phyloP scores from a whole-genome alignment of 2,888 invertebrate species.

The Tolmerus cingulatus region DNA sequence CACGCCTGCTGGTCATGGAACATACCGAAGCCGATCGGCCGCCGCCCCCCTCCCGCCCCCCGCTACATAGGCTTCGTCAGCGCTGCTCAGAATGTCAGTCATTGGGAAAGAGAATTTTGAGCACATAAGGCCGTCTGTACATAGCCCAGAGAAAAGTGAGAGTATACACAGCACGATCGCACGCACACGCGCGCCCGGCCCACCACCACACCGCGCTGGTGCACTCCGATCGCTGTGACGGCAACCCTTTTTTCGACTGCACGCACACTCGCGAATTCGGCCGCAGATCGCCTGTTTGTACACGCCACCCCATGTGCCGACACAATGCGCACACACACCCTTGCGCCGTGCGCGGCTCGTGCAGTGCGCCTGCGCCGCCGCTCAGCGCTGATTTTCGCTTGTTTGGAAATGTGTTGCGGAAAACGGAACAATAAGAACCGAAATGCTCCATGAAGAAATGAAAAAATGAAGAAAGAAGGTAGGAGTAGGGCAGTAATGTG shows the following conservation, averaged over 20 bases:
- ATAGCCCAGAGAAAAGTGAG: constrained; percentile 46
- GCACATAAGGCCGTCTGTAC: constrained; percentile 22
- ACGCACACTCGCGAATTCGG: neutral
- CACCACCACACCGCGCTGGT: neutral
- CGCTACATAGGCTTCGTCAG: neutral
- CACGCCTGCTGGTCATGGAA: neutral
- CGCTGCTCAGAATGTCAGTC: constrained; percentile 6
- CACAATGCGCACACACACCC: neutral
- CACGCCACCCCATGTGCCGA: neutral
- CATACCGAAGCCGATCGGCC: neutral
- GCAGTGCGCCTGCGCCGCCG: neutral
- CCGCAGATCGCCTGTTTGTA: neutral
- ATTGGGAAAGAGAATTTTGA: constrained; percentile 40
- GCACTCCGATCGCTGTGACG: neutral
- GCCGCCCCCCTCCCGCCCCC: neutral
- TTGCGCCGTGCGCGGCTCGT: neutral
- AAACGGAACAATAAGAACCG: constrained; percentile 31
- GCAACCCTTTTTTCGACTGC: constrained; percentile 9
- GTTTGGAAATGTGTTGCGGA: neutral
- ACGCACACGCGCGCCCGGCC: neutral
- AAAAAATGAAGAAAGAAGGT: constrained; percentile 41
- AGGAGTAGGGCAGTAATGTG: constrained; percentile 49
- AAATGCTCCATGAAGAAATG: constrained; percentile 22
- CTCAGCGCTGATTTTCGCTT: neutral
- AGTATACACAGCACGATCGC: constrained; percentile 15